Percentiles rank a stretch among this genome's conserved stretches.
These are phyloP conservation scores for Calcarius lapponicus DNA, from an alignment of 2,797 vertebrate genomes.

Conservation along the genomic window DNA sequence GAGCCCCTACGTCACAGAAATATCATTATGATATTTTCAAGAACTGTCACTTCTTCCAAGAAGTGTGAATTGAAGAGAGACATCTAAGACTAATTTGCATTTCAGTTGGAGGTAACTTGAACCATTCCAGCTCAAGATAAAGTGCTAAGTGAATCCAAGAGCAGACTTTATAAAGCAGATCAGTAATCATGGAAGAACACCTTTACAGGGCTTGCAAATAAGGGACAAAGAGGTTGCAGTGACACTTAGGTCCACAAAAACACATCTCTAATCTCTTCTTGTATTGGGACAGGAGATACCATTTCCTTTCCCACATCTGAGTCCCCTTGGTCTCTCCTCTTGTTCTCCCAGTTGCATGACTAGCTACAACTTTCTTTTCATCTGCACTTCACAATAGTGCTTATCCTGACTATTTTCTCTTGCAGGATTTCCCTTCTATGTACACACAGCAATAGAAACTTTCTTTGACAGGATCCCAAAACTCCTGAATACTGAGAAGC, in stretches of 20 bases:
- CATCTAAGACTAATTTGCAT: constrained; percentile 29
- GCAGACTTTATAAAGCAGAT: not conserved
- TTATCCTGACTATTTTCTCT: not conserved
- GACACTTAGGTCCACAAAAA: not conserved
- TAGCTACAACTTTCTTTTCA: not conserved
- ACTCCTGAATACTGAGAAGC: not conserved
- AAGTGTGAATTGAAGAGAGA: constrained; percentile 6
- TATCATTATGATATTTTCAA: constrained; percentile 17
- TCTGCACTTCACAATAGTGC: not conserved
- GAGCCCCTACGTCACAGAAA: constrained; percentile 3
- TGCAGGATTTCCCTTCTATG: not conserved
- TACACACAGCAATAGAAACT: not conserved
- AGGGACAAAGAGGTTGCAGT: not conserved
- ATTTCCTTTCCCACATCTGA: not conserved
- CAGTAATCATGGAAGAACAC: not conserved
- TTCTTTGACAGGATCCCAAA: not conserved
- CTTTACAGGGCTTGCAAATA: not conserved
- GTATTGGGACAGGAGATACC: not conserved
- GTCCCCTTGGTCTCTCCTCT: not conserved
- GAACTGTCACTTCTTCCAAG: constrained; percentile 46
- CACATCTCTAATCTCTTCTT: not conserved
- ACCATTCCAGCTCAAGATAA: not conserved
- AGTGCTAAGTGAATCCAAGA: not conserved
- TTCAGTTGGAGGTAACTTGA: constrained; percentile 13
- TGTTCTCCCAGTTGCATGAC: not conserved